These are phyloP conservation scores for Alviniconcha strummeri DNA, from an alignment of 2,888 invertebrate species.

Conservation along the genomic window DNA sequence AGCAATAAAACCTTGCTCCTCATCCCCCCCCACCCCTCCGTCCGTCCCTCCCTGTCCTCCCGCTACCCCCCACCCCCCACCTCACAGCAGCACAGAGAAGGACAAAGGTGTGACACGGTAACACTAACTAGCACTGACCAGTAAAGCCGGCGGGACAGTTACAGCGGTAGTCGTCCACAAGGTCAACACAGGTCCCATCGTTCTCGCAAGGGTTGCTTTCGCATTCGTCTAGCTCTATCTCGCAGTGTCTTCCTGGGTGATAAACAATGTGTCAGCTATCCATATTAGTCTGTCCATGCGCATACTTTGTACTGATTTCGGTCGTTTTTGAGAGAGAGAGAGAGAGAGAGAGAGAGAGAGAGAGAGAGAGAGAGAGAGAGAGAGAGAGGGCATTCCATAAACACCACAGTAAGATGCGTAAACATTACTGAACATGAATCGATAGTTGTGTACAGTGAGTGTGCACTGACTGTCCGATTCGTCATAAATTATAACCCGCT, in stretches of 20 bases:
- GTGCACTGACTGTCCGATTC: no score
- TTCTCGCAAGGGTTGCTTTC: slow-evolving; percentile 39
- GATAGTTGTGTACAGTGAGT: no score
- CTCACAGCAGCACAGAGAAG: neutral
- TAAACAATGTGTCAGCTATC: no score
- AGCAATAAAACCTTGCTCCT: neutral
- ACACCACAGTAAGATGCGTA: no score
- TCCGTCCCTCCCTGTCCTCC: neutral
- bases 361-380: neutral
- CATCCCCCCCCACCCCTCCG: neutral
- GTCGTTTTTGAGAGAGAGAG: no score
- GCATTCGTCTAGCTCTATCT: slow-evolving; percentile 91
- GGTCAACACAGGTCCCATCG: slow-evolving; percentile 32
- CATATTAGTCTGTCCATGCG: no score
- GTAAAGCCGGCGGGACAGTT: neutral
- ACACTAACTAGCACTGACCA: no score
- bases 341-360: neutral
- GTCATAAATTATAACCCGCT: no score
- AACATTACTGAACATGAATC: no score
- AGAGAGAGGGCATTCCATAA: neutral
- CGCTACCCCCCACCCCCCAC: neutral
- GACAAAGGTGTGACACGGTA: no score
- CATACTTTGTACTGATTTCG: no score
- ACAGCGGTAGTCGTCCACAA: slow-evolving; percentile 19
- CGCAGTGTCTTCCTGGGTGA: slow-evolving; percentile 86